Evolutionary conservation across 2,113 vertebrate genomes (phyloP), one percentile per base, ranked within the genome.

Genomic region (Bujurquina vittata): DNA sequence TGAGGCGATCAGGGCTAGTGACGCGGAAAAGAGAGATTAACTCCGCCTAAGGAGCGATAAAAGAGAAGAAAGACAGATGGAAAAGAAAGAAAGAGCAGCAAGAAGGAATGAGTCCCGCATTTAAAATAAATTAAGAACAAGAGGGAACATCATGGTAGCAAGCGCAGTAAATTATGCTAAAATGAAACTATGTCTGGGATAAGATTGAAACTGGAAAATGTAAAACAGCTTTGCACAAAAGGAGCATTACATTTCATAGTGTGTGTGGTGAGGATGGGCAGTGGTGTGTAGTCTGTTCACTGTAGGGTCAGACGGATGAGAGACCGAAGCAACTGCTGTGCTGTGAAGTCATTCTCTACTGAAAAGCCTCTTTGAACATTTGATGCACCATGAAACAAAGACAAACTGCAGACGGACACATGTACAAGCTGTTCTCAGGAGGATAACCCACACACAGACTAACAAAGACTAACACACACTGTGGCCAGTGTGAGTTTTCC

Each of bases 1-100:
- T 85, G 87, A 90, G 90, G 89, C 63, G 91, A 91, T 89, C 87
- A 79, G 86, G 83, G 84, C 92, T 91, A 92, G 87, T 79, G 94
- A 94, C 78, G 94, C 89, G 85, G 91, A 94, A 93, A 92, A 93
- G 85, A 93, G 93, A 93, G 90, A 94, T 94, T 95, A 92, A 94
- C 93, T 91, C 90, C 26, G 72, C 93, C 92, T 92, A 83, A 92
- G 89, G 91, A 94, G 90, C 77, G 87, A 94, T 93, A 93, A 94
- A 92, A 89, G 78, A 92, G 87, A 92, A 75, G 83, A 91, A 86
- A 92, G 90, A 92, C 93, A 94, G 92, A 95, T 87, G 90, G 88
- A 88, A 88, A 82, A 87, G 85, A 89, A 84, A 88, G 86, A 88
- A 87, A 81, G 86, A 87, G 77, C 69, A 75, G 75, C 65, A 54